Evolutionary conservation across 2,888 invertebrate species (phyloP).

Genomic region (Congeria kusceri): DNA sequence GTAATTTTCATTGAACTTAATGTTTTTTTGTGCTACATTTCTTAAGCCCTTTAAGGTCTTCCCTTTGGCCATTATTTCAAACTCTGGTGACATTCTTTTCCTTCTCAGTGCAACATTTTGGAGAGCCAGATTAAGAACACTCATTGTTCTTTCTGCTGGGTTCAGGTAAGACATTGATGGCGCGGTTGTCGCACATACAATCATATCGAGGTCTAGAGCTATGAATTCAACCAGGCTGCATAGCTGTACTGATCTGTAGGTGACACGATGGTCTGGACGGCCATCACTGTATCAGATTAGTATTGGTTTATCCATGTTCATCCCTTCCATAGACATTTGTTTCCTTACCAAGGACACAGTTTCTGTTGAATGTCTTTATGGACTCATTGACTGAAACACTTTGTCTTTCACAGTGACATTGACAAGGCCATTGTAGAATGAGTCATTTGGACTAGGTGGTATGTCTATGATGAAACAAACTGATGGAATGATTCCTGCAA

Average conservation of each 20-base stretch:
- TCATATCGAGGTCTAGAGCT: constrained; percentile 36
- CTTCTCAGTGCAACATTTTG: constrained; percentile 34
- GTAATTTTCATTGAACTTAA: too few species aligned
- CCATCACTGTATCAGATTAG: constrained; percentile 43
- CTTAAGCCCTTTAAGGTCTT: not conserved
- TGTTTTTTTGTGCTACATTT: too few species aligned
- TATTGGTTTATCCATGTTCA: constrained; percentile 22
- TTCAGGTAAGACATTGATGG: constrained; percentile 40
- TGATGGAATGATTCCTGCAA: constrained; percentile 29
- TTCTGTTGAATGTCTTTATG: constrained; percentile 50
- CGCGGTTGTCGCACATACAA: constrained; percentile 32
- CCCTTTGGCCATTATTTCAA: constrained; percentile 20
- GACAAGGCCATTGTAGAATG: constrained; percentile 49
- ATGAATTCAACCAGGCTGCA: constrained; percentile 21
- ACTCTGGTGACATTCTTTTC: constrained; percentile 21
- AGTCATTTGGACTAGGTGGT: constrained; percentile 28
- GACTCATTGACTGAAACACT: constrained; percentile 41
- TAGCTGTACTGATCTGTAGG: constrained; percentile 26
- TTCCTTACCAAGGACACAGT: too few species aligned
- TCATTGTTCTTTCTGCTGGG: constrained; percentile 51
- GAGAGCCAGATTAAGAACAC: constrained; percentile 40
- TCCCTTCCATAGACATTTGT: not conserved
- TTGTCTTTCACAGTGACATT: constrained; percentile 62
- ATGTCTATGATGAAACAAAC: constrained; percentile 39
- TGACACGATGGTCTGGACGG: constrained; percentile 38